Evolutionary conservation across 1,140 invertebrate genomes (phyloP).

Genomic region (Olivierus martensii): DNA sequence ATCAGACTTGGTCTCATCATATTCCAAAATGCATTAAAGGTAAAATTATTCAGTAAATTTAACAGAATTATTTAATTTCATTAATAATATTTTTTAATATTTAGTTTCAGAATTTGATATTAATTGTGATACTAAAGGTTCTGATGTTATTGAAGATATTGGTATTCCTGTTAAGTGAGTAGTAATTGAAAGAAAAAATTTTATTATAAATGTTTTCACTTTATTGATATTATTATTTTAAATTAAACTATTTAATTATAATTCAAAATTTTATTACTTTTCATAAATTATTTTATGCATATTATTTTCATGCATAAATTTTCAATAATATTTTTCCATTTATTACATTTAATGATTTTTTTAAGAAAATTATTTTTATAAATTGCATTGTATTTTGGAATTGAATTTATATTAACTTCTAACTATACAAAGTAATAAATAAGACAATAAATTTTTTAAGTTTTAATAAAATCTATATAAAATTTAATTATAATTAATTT

Average conservation of each 20-base stretch:
- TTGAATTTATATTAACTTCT: too few species aligned
- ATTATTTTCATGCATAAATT: background rate
- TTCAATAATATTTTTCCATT: background rate
- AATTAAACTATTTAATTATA: background rate
- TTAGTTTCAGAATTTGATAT: background rate
- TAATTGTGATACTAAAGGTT: conserved; percentile 7
- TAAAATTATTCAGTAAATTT: background rate
- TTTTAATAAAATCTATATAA: too few species aligned
- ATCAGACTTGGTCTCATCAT: conserved; percentile 8
- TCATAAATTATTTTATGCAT: background rate
- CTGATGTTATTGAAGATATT: conserved; percentile 1
- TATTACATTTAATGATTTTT: background rate
- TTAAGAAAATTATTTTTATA: too few species aligned
- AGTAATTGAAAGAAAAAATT: background rate
- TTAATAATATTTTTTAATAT: too few species aligned
- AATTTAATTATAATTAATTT: too few species aligned
- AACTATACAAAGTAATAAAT: too few species aligned
- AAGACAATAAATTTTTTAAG: too few species aligned
- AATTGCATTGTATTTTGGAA: too few species aligned
- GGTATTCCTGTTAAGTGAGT: conserved; percentile 11
- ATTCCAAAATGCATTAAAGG: conserved; percentile 13
- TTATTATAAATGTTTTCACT: background rate
- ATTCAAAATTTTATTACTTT: background rate
- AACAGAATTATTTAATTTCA: too few species aligned
- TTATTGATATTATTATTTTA: background rate